phyloP scores from a whole-genome alignment of 1,140 invertebrate genomes.

The Brachionus sp. region DNA sequence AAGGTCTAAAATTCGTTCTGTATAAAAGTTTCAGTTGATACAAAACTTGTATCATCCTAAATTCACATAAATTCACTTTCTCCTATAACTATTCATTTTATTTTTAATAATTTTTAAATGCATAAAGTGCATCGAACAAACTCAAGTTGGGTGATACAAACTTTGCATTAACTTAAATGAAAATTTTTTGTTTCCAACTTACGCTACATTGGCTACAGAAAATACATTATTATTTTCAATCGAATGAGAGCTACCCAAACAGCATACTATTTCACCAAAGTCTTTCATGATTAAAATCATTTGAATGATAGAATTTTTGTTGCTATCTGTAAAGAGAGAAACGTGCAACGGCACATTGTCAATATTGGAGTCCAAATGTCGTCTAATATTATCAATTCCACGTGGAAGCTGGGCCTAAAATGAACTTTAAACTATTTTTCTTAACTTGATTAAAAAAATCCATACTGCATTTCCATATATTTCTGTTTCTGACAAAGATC shows the following conservation, averaged over 20 bases:
- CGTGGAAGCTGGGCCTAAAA: slow-evolving; percentile 76
- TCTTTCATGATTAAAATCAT: slow-evolving; percentile 95
- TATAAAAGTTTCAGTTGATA: too few species aligned
- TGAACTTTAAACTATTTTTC: not conserved
- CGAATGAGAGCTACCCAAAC: slow-evolving; percentile 76
- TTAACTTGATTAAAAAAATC: not conserved
- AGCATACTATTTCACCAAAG: slow-evolving; percentile 85
- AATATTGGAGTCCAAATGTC: slow-evolving; percentile 80
- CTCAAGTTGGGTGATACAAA: too few species aligned
- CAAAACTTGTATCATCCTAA: too few species aligned
- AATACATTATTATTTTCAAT: slow-evolving; percentile 84
- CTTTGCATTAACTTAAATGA: too few species aligned
- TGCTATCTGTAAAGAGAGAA: slow-evolving; percentile 93
- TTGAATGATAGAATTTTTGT: slow-evolving; percentile 71
- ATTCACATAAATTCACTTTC: too few species aligned
- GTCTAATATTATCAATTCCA: slow-evolving; percentile 91
- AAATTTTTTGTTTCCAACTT: too few species aligned
- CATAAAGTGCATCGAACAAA: too few species aligned
- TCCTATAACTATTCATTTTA: too few species aligned
- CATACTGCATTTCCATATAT: slow-evolving; percentile 40
- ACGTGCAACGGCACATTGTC: slow-evolving; percentile 94
- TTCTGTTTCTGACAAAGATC: slow-evolving; percentile 13
- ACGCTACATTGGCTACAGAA: slow-evolving; percentile 88
- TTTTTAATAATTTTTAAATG: too few species aligned
- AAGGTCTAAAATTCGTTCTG: too few species aligned